Evolutionary conservation across 2,113 vertebrate species (phyloP).

Genomic region (Dipodomys stephensi): DNA sequence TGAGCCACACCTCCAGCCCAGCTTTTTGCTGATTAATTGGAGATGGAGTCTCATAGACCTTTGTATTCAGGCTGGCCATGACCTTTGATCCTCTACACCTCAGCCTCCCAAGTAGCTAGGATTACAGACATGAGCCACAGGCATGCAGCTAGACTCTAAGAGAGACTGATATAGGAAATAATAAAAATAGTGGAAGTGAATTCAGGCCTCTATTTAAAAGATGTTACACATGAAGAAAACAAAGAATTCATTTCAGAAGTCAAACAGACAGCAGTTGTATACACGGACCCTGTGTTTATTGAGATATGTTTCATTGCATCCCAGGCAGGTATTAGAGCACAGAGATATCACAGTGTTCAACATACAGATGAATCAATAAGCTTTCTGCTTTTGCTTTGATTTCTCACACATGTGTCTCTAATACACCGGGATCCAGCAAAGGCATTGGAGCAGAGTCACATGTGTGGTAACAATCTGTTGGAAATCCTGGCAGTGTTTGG

Average conservation of each 20-base stretch:
- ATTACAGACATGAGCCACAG: too few species aligned
- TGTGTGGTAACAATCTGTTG: not conserved
- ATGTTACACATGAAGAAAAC: not conserved
- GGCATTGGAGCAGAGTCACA: not conserved
- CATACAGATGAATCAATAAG: not conserved
- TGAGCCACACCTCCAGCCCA: too few species aligned
- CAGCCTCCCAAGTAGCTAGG: too few species aligned
- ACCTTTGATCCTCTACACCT: too few species aligned
- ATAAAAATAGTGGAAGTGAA: not conserved
- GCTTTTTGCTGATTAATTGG: too few species aligned
- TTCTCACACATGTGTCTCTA: not conserved
- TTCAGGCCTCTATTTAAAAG: not conserved
- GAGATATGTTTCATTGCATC: not conserved
- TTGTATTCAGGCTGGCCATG: too few species aligned
- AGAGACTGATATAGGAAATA: not conserved
- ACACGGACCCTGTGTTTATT: not conserved
- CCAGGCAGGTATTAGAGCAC: not conserved
- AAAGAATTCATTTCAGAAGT: not conserved
- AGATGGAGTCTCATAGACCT: too few species aligned
- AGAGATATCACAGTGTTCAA: not conserved
- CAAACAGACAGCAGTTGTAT: not conserved
- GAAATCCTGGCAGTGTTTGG: not conserved
- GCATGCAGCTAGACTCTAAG: not conserved
- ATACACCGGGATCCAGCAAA: not conserved
- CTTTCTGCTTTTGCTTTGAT: slow-evolving; percentile 18